A percentile compares a stretch with the other conserved stretches of the same genome.
Evolutionary conservation across 2,113 vertebrate species (phyloP).

Genomic region (Pongo abelii): DNA sequence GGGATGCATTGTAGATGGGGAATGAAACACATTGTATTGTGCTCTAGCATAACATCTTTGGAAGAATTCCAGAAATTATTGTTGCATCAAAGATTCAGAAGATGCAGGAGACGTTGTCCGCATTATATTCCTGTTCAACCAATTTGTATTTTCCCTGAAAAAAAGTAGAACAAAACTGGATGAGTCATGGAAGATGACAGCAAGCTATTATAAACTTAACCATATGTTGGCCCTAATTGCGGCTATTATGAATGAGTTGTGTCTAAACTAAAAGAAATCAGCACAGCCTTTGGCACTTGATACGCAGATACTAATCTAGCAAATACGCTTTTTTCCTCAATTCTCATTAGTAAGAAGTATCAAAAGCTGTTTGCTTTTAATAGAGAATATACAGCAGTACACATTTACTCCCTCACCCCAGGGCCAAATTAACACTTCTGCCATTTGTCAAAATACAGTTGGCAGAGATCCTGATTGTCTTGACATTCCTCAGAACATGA

Average conservation of each 20-base stretch:
- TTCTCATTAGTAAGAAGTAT: background rate
- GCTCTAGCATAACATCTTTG: background rate
- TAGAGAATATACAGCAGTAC: background rate
- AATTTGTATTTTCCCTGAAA: background rate
- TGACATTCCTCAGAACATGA: background rate
- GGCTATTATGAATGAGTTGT: background rate
- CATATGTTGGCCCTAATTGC: background rate
- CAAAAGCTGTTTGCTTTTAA: background rate
- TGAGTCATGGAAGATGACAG: background rate
- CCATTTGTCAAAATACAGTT: background rate
- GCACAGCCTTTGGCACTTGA: background rate
- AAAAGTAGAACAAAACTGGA: background rate
- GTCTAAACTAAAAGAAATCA: background rate
- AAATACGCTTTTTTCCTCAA: background rate
- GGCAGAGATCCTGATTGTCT: background rate
- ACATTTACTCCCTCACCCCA: background rate
- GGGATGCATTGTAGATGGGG: background rate
- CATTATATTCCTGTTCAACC: background rate
- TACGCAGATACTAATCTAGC: background rate
- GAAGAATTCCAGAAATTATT: conserved; percentile 7
- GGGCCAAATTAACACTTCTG: background rate
- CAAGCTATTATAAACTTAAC: background rate
- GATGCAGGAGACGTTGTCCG: background rate
- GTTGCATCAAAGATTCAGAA: background rate
- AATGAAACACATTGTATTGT: background rate